Evolutionary conservation across 2,113 vertebrate genomes (phyloP).

Genomic region (Choloepus hoffmanni): DNA sequence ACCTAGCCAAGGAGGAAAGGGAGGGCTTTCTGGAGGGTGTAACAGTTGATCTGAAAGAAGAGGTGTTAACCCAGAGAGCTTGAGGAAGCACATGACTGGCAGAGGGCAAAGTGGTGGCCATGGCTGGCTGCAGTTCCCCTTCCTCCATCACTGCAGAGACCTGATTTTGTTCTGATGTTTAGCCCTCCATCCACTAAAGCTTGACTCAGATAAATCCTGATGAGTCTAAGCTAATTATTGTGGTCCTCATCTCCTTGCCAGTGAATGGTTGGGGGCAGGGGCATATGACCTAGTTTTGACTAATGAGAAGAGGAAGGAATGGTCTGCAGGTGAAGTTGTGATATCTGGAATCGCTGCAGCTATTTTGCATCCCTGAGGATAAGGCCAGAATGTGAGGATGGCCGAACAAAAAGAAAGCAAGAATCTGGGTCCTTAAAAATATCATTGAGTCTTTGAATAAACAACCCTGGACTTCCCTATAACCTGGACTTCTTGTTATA

Average conservation of each 20-base stretch:
- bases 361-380: background rate
- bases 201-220: background rate
- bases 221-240: background rate
- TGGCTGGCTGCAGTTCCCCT: no score
- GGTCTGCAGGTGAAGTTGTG: background rate
- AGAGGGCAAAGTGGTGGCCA: background rate
- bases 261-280: background rate
- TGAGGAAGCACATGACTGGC: background rate
- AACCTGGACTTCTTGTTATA: background rate
- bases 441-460: background rate
- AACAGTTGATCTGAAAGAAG: background rate
- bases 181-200: background rate
- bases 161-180: background rate
- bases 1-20: background rate
- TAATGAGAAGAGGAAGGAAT: background rate
- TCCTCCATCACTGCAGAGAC: background rate
- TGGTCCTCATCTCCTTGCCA: background rate
- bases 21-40: conserved; percentile 15
- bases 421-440: background rate
- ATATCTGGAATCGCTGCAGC: background rate
- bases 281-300: background rate
- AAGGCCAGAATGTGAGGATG: background rate
- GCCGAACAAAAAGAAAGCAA: background rate
- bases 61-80: background rate
- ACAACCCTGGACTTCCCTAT: background rate